phyloP scores from a whole-genome alignment of 2,113 vertebrate genomes.

The Megalops atlanticus region DNA sequence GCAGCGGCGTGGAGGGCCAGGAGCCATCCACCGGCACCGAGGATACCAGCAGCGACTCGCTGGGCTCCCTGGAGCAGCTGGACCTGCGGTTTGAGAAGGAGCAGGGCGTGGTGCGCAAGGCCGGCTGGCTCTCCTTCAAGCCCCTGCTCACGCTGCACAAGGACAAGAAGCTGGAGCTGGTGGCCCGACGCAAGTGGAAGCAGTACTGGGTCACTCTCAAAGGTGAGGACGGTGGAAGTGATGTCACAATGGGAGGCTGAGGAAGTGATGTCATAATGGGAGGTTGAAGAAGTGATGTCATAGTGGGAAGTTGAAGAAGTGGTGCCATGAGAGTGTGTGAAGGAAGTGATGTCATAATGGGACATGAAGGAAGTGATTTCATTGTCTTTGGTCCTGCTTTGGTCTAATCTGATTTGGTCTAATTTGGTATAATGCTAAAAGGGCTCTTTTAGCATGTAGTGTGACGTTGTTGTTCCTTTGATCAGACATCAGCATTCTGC shows the following conservation, averaged over 20 bases:
- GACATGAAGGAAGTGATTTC: no score
- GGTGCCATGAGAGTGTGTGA: no score
- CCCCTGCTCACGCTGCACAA: slow-evolving; percentile 91
- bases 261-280: background rate
- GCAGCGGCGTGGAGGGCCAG: slow-evolving; percentile 48
- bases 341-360: background rate
- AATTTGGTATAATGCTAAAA: no score
- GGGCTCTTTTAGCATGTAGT: no score
- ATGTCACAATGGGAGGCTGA: no score
- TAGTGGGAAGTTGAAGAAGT: no score
- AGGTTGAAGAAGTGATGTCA: background rate
- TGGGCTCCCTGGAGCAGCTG: slow-evolving; percentile 90
- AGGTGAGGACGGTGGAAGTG: slow-evolving; percentile 70
- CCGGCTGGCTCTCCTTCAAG: slow-evolving; percentile 95
- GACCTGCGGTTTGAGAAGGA: slow-evolving; percentile 94
- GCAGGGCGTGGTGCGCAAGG: slow-evolving; percentile 91
- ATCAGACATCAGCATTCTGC: no score
- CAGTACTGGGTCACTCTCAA: slow-evolving; percentile 96
- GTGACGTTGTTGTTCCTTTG: no score
- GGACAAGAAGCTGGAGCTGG: slow-evolving; percentile 92
- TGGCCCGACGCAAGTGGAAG: slow-evolving; percentile 89
- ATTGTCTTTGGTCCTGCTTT: no score
- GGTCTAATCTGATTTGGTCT: no score
- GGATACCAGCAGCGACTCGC: slow-evolving; percentile 87
- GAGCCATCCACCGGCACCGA: slow-evolving; percentile 61